These are phyloP conservation scores for Excalfactoria chinensis DNA, from an alignment of 2,113 vertebrate species.

Conservation along the genomic window DNA sequence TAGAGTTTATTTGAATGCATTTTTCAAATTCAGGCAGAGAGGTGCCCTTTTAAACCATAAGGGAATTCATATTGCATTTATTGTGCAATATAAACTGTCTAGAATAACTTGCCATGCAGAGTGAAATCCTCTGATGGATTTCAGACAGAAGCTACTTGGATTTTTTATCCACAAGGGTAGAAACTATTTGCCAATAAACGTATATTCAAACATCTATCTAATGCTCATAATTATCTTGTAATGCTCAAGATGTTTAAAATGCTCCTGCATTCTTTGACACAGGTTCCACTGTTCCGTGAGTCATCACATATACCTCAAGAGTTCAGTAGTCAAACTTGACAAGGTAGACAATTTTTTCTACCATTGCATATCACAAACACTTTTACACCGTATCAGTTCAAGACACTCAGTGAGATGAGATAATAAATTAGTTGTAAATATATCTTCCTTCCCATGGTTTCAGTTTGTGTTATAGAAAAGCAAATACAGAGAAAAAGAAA, in stretches of 20 bases:
- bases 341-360: not conserved
- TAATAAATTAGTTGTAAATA: not conserved
- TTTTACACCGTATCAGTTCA: not conserved
- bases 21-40: conserved; percentile 59
- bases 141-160: conserved; percentile 54
- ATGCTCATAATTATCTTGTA: not conserved
- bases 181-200: not conserved
- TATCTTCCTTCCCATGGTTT: not conserved
- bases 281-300: not conserved
- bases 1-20: conserved; percentile 61
- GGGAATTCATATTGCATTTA: conserved; percentile 49
- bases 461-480: not conserved
- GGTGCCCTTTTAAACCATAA: conserved; percentile 51
- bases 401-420: not conserved
- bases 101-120: conserved; percentile 45
- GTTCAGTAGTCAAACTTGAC: not conserved
- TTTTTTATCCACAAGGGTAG: not conserved
- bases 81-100: conserved; percentile 54
- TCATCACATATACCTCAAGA: not conserved
- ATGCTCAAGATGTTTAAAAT: not conserved
- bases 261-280: not conserved
- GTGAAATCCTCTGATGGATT: not conserved
- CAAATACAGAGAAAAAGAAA: not conserved
- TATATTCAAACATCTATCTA: not conserved
- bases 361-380: not conserved